phyloP scores from a whole-genome alignment of 2,113 vertebrate genomes.

The Paracanthobrama guichenoti region DNA sequence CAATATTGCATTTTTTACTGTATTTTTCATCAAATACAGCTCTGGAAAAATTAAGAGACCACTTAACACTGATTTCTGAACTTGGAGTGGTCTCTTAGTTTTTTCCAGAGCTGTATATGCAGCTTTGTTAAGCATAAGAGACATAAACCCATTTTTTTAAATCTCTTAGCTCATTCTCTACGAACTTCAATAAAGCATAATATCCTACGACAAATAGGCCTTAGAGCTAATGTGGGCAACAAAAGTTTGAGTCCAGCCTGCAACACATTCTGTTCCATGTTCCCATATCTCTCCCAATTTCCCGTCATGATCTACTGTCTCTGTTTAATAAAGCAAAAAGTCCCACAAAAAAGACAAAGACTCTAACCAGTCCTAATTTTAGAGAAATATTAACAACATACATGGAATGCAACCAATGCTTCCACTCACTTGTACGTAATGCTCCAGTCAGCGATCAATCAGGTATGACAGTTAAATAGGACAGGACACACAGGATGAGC shows the following conservation, averaged over 20 bases:
- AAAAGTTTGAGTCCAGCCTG: neutral
- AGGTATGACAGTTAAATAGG: constrained; percentile 29
- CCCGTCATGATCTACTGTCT: neutral
- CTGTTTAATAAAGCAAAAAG: neutral
- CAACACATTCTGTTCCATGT: neutral
- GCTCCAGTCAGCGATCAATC: constrained; percentile 36
- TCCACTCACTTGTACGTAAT: neutral
- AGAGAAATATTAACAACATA: neutral
- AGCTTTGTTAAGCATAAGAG: neutral
- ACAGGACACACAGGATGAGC: constrained; percentile 36
- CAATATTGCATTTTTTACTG: neutral
- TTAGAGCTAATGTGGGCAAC: neutral
- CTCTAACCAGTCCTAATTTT: too few relatives aligned
- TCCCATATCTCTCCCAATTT: neutral
- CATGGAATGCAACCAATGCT: constrained; percentile 6
- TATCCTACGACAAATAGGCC: neutral
- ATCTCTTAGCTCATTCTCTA: neutral
- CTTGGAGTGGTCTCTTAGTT: too few relatives aligned
- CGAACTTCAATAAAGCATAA: neutral
- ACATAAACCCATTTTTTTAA: too few relatives aligned
- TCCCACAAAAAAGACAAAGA: neutral
- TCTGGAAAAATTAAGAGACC: too few relatives aligned
- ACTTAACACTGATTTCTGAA: too few relatives aligned
- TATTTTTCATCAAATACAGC: neutral
- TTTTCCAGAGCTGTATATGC: too few relatives aligned